Conservation (phyloP, 2,113 vertebrate species). For the Scophthalmus maximus region DNA sequence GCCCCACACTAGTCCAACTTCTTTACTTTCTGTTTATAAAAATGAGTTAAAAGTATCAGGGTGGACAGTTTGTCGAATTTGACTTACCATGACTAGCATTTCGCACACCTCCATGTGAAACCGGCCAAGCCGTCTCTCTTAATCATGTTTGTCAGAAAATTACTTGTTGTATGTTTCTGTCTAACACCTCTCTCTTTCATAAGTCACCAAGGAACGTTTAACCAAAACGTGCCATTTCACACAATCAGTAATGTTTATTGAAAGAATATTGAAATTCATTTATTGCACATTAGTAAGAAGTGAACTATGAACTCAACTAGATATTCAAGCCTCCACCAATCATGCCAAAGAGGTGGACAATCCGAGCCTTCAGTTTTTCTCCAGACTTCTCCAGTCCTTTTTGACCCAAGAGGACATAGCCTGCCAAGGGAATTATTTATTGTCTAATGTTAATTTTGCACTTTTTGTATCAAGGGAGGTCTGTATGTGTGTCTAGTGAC, state of each 20-base stretch:
- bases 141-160: background rate
- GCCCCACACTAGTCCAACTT: background rate
- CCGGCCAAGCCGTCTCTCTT: background rate
- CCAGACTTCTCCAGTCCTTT: constrained; percentile 4
- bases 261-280: background rate
- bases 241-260: constrained; percentile 11
- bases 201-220: background rate
- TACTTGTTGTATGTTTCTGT: background rate
- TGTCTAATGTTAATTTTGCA: constrained; percentile 20
- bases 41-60: background rate
- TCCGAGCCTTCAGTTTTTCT: constrained; percentile 8
- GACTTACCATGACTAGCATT: too few relatives aligned
- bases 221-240: constrained; percentile 6
- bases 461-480: constrained; percentile 25
- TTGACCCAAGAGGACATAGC: constrained; percentile 7
- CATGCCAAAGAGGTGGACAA: constrained; percentile 45
- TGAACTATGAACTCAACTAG: background rate
- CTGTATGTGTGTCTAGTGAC: background rate
- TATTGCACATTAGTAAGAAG: constrained; percentile 14
- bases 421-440: constrained; percentile 33
- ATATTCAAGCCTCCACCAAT: background rate
- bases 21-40: background rate
- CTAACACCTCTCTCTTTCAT: background rate
- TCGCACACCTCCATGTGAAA: background rate
- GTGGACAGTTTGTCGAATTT: background rate